Base-by-base conservation (phyloP, 2,113 vertebrate genomes). In the Misgurnus mizolepis region DNA sequence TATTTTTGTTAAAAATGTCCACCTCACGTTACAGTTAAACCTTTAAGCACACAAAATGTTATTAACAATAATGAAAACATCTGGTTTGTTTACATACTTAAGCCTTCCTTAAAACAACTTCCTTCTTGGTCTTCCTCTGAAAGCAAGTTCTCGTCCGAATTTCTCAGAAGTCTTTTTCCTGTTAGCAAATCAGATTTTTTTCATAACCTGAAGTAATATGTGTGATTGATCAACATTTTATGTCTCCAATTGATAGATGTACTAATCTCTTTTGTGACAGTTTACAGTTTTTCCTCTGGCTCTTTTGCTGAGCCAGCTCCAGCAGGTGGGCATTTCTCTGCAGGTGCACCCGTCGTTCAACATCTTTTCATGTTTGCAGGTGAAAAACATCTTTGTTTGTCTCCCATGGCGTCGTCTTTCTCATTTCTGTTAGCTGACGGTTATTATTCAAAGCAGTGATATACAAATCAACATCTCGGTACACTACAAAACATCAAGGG, bases 391-490 rank as follows among this genome's bases (percentile, higher is more conserved):
- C 41, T 45, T 73, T 73, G 71, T 73, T 73, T 74, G 71, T 60
- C 17, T 45, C 14, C 34, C 0, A 3, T 73, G n/a, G 6, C 11
- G 5, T 18, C 6, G n/a, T 58, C n/a, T 58, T n/a, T n/a, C 3
- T 18, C 17, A 3, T 56, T 10, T 41, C 39, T n/a, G 55, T 74
- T 27, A 73, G 40, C 10, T 7, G 55, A 60, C 55, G n/a, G 71
- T 74, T 74, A 15, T 60, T 74, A 74, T 74, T 61, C 71, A 61
- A 74, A 74, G 11, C 64, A 14, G 11, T 7, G 40, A 18, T 18
- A 58, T 9, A 55, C 67, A 53, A 17, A 50, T 69, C 4, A 70
- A 40, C 55, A 27, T 15, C 14, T 72, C 50, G 40, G 68, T 39
- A 34, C 3, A 56, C 14, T n/a, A 17, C 5, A 72, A 18, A 40